These are phyloP conservation scores for Eulithis prunata DNA, from an alignment of 2,888 invertebrate genomes.

Conservation along the genomic window DNA sequence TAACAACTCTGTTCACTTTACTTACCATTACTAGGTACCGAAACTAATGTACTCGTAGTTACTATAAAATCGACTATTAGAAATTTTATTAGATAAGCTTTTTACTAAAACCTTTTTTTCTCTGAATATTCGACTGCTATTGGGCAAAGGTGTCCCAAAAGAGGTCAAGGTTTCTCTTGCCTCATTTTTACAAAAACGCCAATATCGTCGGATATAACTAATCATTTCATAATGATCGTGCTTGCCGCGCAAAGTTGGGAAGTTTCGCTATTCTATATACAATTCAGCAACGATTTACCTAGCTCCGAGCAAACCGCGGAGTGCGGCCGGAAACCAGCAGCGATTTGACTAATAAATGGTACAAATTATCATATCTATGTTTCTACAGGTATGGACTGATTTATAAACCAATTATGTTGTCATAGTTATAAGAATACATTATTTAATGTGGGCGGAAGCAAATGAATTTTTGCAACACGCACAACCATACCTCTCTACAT, in stretches of 20 bases:
- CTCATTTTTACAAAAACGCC: too few relatives aligned
- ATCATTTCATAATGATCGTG: too few relatives aligned
- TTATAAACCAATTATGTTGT: conserved; percentile 22
- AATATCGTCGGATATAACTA: too few relatives aligned
- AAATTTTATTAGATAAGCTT: too few relatives aligned
- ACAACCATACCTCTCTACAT: not conserved
- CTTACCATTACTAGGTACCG: too few relatives aligned
- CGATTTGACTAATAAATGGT: conserved; percentile 38
- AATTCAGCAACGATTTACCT: conserved; percentile 30
- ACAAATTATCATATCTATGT: conserved; percentile 40
- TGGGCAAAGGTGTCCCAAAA: too few relatives aligned
- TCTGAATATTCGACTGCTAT: too few relatives aligned
- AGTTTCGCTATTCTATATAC: not conserved
- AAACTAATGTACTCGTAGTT: too few relatives aligned
- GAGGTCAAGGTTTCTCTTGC: too few relatives aligned
- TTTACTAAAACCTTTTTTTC: too few relatives aligned
- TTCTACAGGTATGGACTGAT: conserved; percentile 32
- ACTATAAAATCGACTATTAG: too few relatives aligned
- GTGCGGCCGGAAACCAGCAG: conserved; percentile 23
- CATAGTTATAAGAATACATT: not conserved
- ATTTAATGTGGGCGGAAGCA: not conserved
- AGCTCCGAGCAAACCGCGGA: conserved; percentile 14
- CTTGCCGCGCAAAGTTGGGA: too few relatives aligned
- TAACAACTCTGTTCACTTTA: not conserved
- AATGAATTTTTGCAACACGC: conserved; percentile 1